Percentiles rank a stretch among this genome's conserved stretches.
Conservation (phyloP, 2,888 invertebrate genomes). For the Hipparchia semele region DNA sequence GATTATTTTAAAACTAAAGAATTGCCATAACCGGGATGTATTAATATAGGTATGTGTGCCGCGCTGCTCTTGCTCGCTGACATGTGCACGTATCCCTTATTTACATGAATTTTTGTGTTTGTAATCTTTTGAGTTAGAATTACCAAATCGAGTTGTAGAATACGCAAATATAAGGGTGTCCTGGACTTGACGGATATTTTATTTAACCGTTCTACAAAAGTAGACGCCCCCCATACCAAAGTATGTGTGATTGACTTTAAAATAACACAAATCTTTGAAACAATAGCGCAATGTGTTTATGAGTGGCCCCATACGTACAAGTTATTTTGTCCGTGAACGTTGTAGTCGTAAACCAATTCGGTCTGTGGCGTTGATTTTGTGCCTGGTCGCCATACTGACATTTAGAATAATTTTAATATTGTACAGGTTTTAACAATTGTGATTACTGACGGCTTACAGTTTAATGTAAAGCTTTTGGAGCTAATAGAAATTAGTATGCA, state of each 20-base stretch:
- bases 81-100: no score
- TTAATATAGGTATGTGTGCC: no score
- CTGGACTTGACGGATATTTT: no score
- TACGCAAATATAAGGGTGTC: no score
- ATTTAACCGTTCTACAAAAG: no score
- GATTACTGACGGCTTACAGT: constrained; percentile 29
- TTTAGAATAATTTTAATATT: constrained; percentile 25
- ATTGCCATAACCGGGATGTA: background rate
- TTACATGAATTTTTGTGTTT: no score
- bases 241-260: no score
- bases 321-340: background rate
- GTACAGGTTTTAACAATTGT: constrained; percentile 29
- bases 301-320: background rate
- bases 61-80: no score
- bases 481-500: constrained; percentile 36
- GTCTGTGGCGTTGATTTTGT: constrained; percentile 36
- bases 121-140: no score
- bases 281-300: background rate
- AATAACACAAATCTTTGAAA: background rate
- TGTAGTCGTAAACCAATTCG: constrained; percentile 37
- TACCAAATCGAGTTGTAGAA: no score
- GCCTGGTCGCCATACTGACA: constrained; percentile 34
- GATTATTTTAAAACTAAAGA: background rate
- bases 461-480: constrained; percentile 37
- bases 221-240: no score